Base-by-base conservation (phyloP, 2,797 vertebrate genomes). In the Poeciliopsis paucimaculata region DNA sequence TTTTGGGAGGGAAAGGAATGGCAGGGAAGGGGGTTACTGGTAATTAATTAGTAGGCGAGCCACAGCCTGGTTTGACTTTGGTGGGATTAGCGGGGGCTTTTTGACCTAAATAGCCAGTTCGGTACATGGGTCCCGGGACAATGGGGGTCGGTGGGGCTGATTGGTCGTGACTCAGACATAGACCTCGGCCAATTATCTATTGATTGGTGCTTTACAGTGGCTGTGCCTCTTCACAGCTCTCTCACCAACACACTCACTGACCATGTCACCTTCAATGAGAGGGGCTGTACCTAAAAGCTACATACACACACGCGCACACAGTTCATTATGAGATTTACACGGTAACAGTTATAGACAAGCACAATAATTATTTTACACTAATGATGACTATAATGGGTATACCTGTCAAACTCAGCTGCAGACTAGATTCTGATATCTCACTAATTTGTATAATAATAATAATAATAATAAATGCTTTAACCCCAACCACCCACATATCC, bases 101-200 rank as follows among this genome's bases (percentile, higher is more conserved):
- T 93, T 96, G 96, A 97, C 95, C 96, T 97, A 97, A 96, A 98
- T 97, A 97, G 95, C 93, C 96, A 93, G 91, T 96, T 94, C 94
- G 95, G 90, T 93, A 95, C 23, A 0, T 94, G 95, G 92, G 94
- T 96, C 92, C 88, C 0, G 74, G 91, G 82, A 93, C 89, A 92
- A 85, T 91, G 91, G 89, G 92, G 91, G 51, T 26, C 23, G 23
- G 51, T 53, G 23, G n/a, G 28, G 88, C 90, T 87, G 91, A 96
- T 96, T 96, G 96, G 94, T 95, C 96, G 92, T 91, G 89, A 91
- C 89, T 93, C 96, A 95, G 95, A 95, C 95, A 95, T 79, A 95
- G 91, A 90, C 92, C 93, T 93, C 89, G 93, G 94, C 96, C 95
- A 97, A 97, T 97, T 97, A 97, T 95, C 90, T 96, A 96, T 97